These are phyloP conservation scores for Philereme vetulata DNA, from an alignment of 2,888 invertebrate genomes.

Conservation along the genomic window DNA sequence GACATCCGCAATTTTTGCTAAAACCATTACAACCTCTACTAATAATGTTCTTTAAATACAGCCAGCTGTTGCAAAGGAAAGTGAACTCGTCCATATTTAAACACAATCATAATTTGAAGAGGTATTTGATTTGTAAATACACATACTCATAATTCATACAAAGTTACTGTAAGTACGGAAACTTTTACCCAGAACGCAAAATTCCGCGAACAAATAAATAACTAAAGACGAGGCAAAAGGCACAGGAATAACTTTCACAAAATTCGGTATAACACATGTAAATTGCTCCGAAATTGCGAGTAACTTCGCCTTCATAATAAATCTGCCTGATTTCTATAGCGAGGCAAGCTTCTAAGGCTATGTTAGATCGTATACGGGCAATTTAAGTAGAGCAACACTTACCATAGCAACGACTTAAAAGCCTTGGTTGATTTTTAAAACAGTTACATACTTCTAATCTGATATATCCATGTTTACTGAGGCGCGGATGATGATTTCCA, in stretches of 20 bases:
- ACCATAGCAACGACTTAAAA: too few species aligned
- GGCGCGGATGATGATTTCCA: too few species aligned
- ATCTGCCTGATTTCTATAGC: constrained; percentile 43
- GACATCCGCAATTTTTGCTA: too few species aligned
- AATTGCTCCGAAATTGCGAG: constrained; percentile 46
- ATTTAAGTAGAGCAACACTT: constrained; percentile 11
- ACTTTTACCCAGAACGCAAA: constrained; percentile 30
- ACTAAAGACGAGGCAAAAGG: constrained; percentile 35
- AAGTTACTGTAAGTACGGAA: constrained; percentile 30
- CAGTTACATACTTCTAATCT: too few species aligned
- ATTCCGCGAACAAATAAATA: constrained; percentile 41
- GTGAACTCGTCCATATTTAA: too few species aligned
- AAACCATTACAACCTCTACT: too few species aligned
- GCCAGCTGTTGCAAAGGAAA: too few species aligned
- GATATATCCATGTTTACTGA: too few species aligned
- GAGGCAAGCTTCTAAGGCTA: constrained; percentile 20
- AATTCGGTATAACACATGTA: constrained; percentile 49
- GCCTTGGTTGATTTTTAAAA: too few species aligned
- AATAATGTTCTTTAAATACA: too few species aligned
- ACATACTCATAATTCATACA: constrained; percentile 15
- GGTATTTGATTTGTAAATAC: constrained; percentile 20
- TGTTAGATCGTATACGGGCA: constrained; percentile 5
- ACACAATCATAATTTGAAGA: not conserved
- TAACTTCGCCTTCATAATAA: constrained; percentile 52
- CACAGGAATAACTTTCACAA: constrained; percentile 38